These are phyloP conservation scores for Diadegma fenestrale DNA, from an alignment of 2,888 invertebrate species.

Conservation along the genomic window DNA sequence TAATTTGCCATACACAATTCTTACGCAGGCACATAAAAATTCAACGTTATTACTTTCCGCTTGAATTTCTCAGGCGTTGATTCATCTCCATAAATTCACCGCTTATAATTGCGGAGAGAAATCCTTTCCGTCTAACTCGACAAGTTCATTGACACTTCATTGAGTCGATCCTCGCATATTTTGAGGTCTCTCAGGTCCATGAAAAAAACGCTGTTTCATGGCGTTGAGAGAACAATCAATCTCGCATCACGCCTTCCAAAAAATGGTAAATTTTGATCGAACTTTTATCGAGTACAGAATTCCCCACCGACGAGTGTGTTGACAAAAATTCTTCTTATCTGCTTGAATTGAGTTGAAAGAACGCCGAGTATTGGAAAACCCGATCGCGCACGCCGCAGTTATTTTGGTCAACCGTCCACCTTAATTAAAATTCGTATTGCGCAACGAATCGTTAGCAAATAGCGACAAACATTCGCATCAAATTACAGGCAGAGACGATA, in stretches of 20 bases:
- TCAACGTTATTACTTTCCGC: background rate
- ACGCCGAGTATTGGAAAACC: background rate
- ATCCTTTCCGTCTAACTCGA: background rate
- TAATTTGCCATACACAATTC: background rate
- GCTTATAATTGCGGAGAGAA: background rate
- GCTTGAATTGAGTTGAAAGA: background rate
- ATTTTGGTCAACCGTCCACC: background rate
- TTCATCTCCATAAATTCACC: background rate
- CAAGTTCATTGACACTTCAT: slow-evolving; percentile 1
- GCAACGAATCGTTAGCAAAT: slow-evolving; percentile 1
- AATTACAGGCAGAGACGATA: background rate
- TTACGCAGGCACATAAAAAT: background rate
- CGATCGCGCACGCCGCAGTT: background rate
- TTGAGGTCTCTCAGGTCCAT: background rate
- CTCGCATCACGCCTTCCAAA: background rate
- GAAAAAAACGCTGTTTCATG: background rate
- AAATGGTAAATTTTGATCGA: background rate
- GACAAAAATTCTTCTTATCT: too few species aligned
- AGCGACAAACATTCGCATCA: background rate
- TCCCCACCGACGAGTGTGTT: background rate
- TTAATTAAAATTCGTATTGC: background rate
- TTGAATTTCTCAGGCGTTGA: background rate
- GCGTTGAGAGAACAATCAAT: background rate
- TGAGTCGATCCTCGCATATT: background rate
- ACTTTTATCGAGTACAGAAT: background rate